These are phyloP conservation scores for Chaetorhynchus papuensis DNA, from an alignment of 2,113 vertebrate species.

Conservation along the genomic window DNA sequence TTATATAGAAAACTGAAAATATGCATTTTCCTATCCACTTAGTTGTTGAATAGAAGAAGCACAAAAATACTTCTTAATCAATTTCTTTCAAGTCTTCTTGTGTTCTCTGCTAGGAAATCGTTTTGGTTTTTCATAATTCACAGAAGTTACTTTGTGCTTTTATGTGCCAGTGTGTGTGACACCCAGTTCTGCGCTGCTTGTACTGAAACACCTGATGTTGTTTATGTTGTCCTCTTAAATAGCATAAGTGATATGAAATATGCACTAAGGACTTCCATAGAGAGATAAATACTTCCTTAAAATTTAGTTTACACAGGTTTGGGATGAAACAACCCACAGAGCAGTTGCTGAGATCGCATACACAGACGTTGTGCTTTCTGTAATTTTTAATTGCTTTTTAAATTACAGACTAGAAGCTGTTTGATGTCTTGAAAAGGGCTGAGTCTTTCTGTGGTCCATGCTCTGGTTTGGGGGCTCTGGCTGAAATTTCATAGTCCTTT, in stretches of 20 bases:
- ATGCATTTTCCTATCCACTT: not conserved
- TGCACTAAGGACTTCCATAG: not conserved
- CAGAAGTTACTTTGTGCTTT: not conserved
- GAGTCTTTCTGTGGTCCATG: not conserved
- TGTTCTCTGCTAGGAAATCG: not conserved
- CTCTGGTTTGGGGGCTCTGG: not conserved
- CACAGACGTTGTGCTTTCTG: not conserved
- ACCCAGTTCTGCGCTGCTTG: not conserved
- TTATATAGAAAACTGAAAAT: not conserved
- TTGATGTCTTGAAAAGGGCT: not conserved
- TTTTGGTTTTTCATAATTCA: not conserved
- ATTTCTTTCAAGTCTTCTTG: not conserved
- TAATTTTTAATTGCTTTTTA: conserved; percentile 35
- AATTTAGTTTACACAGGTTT: not conserved
- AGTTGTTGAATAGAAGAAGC: not conserved
- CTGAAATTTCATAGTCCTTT: not conserved
- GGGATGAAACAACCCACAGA: not conserved
- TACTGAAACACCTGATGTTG: not conserved
- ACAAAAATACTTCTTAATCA: not conserved
- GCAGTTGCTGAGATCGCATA: not conserved
- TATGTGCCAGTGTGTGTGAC: not conserved
- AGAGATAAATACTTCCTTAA: not conserved
- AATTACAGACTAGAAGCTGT: not conserved
- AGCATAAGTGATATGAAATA: not conserved
- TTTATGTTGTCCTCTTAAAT: not conserved